Base-by-base conservation (phyloP, 2,797 vertebrate genomes). In the Lepus oiostolus region DNA sequence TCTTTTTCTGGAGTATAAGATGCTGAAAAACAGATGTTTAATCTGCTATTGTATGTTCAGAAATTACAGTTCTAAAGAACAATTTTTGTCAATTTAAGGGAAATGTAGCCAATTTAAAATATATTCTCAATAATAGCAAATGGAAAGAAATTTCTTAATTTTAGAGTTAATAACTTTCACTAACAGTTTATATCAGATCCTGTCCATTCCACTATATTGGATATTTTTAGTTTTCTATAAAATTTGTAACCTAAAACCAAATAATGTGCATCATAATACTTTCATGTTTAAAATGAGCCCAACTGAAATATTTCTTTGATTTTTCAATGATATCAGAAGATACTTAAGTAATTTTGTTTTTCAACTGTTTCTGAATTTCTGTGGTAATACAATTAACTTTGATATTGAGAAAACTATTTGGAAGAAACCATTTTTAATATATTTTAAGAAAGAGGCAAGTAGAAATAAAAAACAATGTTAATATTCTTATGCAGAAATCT, bases 321-420 rank as follows among this genome's bases (percentile, higher is more conserved):
- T 86, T 90, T 85, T 84, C 63, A 95, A 21, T 88, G 26, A 79
- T 80, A 71, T 22, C 71, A 22, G 38, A 80, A 90, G 84, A 88
- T 87, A 80, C 63, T 70, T 93, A 82, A 60, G 26, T 79, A 70
- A 87, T 87, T 90, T 92, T 94, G 65, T 60, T 83, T 94, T 81
- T 88, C 58, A 94, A 68, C 13, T 42, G 50, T 95, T 94, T 86
- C 52, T 90, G 26, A 24, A 91, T 95, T 92, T 93, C 60, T 86
- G 63, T 84, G n/a, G 47, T 82, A 83, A 70, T 26, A 10, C 16
- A 87, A 1, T 75, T 95, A 86, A 70, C 52, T 80, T 97, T 68
- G 32, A 35, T 91, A 77, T 90, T 87, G 76, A 87, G 83, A 92
- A 91, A 90, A 67, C n/a, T 88, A 21, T 54, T 42, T 94, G 50